A percentile compares a stretch with the other conserved stretches of the same genome.
phyloP scores from a whole-genome alignment of 37 sponge, comb jelly and placozoan species.

The Halisarca cf. caerulea region DNA sequence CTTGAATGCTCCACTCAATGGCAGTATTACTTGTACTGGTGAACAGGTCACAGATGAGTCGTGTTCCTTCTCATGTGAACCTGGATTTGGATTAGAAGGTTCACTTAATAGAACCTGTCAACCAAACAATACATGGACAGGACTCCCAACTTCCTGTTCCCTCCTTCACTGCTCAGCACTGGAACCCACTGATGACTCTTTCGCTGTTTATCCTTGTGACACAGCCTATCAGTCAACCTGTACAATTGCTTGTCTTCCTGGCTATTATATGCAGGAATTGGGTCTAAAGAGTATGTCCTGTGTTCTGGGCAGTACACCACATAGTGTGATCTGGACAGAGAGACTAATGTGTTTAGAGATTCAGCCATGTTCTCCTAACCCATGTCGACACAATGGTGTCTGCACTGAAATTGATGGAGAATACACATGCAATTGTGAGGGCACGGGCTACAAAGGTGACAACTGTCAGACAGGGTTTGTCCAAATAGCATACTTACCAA shows the following conservation, averaged over 20 bases:
- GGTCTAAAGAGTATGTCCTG: neutral
- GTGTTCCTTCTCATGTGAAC: conserved; percentile 30
- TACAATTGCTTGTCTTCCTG: conserved; percentile 6
- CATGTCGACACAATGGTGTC: conserved; percentile 20
- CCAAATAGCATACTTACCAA: neutral
- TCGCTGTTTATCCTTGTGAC: conserved; percentile 13
- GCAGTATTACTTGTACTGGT: conserved; percentile 39
- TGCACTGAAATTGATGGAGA: neutral
- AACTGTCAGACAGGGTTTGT: conserved; percentile 12
- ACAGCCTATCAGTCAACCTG: neutral
- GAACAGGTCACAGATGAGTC: conserved; percentile 43
- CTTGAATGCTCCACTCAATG: conserved; percentile 26
- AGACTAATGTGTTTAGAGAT: conserved; percentile 18
- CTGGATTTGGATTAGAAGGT: conserved; percentile 17
- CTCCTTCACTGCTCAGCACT: conserved; percentile 5
- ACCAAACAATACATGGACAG: conserved; percentile 39
- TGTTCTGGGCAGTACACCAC: neutral
- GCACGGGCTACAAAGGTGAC: conserved; percentile 24
- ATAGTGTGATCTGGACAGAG: conserved; percentile 3
- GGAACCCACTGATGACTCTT: neutral
- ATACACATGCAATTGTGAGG: conserved; percentile 14
- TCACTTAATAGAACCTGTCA: neutral
- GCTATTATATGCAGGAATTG: neutral
- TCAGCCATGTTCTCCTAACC: conserved; percentile 16
- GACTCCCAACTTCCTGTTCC: neutral